Conservation (phyloP, 2,113 vertebrate species). For the Gobiocypris rarus region DNA sequence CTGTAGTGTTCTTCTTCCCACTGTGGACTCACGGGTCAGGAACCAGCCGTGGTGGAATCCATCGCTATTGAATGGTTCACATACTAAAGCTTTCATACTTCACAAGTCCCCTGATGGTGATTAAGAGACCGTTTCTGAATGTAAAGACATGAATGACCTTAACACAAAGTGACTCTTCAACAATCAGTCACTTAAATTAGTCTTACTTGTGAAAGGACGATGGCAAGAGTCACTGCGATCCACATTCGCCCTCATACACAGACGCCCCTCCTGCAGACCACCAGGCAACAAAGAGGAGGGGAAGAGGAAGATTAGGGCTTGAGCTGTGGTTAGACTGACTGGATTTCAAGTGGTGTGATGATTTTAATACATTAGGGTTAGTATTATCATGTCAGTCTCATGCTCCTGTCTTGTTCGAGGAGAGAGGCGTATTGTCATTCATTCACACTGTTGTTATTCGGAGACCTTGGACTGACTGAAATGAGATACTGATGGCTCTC, state of each 20-base stretch:
- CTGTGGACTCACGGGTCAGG: neutral
- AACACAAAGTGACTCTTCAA: neutral
- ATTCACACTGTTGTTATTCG: slow-evolving; percentile 10
- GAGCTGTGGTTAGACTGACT: neutral
- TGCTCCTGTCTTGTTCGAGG: neutral
- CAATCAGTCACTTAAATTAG: neutral
- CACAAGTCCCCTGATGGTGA: neutral
- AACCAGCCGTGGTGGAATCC: neutral
- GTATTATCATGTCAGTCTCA: neutral
- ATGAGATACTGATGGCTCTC: neutral
- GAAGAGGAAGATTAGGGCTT: neutral
- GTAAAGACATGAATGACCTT: neutral
- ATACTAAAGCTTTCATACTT: neutral
- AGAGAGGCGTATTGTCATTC: neutral
- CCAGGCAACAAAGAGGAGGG: neutral
- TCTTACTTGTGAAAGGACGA: neutral
- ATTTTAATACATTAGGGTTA: neutral
- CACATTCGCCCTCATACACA: neutral
- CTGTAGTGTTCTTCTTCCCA: neutral
- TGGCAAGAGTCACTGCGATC: neutral
- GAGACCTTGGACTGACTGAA: neutral
- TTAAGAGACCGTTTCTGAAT: neutral
- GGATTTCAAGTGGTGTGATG: neutral
- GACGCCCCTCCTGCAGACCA: neutral
- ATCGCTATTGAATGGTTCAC: neutral